Percentiles rank a stretch among this genome's conserved stretches.
Evolutionary conservation across 2,797 vertebrate genomes (phyloP).

Genomic region (Pampus argenteus): DNA sequence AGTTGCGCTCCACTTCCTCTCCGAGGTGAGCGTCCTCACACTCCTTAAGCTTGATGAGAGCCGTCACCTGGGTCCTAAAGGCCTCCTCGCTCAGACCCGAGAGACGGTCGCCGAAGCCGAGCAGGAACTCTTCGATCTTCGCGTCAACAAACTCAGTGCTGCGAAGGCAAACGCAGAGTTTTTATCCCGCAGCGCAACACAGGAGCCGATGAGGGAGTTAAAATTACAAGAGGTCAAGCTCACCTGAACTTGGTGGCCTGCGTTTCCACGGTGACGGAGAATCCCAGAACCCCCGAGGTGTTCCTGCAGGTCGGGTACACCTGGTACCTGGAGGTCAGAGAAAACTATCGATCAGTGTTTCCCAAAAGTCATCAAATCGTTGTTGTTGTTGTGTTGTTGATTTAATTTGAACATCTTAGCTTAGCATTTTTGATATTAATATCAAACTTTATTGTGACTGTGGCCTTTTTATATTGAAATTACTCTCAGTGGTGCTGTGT

Average conservation of each 20-base stretch:
- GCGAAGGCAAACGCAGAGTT: not conserved
- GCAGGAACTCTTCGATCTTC: constrained; percentile 95
- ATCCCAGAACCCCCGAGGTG: constrained; percentile 95
- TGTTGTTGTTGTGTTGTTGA: no score
- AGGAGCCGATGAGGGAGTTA: not conserved
- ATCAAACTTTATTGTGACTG: no score
- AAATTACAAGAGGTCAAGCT: constrained; percentile 45
- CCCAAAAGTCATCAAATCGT: no score
- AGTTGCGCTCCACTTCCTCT: constrained; percentile 96
- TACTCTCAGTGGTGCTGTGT: no score
- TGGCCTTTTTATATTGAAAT: no score
- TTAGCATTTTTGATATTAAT: no score
- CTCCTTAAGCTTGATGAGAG: constrained; percentile 95
- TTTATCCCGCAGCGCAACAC: not conserved
- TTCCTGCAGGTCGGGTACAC: constrained; percentile 95
- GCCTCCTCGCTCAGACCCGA: constrained; percentile 89
- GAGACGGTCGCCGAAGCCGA: constrained; percentile 89
- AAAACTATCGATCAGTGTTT: no score
- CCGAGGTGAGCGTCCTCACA: constrained; percentile 95
- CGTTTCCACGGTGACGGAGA: constrained; percentile 95
- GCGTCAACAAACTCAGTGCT: constrained; percentile 93
- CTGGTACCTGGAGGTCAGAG: constrained; percentile 86
- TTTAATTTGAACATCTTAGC: no score
- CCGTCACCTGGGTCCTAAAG: constrained; percentile 92
- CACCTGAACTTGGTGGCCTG: constrained; percentile 96